Percentiles rank a stretch among this genome's conserved stretches.
phyloP scores from a whole-genome alignment of 1,140 invertebrate species.

The Lycorma delicatula region DNA sequence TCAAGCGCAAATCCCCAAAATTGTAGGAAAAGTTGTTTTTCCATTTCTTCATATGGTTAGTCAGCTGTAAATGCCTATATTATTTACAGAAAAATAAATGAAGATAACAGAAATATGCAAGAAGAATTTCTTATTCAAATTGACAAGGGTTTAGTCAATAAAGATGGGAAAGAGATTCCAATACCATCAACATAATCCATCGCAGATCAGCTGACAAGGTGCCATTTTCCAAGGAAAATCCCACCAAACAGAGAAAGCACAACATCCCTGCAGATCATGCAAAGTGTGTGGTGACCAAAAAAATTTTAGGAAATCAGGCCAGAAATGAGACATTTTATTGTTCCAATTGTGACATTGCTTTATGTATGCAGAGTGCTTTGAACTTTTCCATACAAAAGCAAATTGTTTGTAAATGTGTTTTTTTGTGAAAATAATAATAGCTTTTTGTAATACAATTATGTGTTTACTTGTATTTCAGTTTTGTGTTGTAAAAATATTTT shows the following conservation, averaged over 20 bases:
- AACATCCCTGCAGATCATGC: slow-evolving; percentile 1
- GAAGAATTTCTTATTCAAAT: slow-evolving; percentile 1
- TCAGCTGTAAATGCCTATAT: not conserved
- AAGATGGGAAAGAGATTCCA: not conserved
- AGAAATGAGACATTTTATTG: not conserved
- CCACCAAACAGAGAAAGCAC: not conserved
- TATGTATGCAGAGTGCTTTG: not conserved
- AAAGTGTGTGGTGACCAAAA: not conserved
- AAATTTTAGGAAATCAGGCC: not conserved
- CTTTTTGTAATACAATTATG: too few species aligned
- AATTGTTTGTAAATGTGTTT: too few species aligned
- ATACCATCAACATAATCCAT: not conserved
- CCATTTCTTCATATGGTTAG: not conserved
- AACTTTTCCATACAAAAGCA: not conserved
- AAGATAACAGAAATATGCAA: slow-evolving; percentile 2
- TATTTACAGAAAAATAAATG: not conserved
- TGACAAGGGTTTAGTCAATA: not conserved
- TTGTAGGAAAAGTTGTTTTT: not conserved
- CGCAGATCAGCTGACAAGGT: not conserved
- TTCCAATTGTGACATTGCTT: not conserved
- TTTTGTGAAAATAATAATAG: too few species aligned
- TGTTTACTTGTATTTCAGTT: too few species aligned
- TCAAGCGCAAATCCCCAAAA: not conserved
- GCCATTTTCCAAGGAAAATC: slow-evolving; percentile 1
- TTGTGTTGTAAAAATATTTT: too few species aligned